Evolutionary conservation across 1,140 invertebrate genomes (phyloP).

Genomic region (Hylyphantes graminicola): DNA sequence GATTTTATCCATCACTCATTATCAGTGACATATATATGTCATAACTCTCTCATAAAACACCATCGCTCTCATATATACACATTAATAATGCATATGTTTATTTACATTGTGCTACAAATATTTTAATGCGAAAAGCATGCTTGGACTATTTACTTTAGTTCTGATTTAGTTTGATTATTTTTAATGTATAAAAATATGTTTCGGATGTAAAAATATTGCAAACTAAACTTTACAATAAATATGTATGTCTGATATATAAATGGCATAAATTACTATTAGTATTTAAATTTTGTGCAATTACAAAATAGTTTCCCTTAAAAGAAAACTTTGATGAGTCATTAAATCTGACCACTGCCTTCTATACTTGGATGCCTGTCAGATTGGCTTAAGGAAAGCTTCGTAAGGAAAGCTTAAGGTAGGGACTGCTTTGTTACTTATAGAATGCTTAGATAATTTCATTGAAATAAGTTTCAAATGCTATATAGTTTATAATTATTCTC

Average conservation of each 20-base stretch:
- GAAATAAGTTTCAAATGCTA: too few species aligned
- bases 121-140: slow-evolving; percentile 31
- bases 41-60: slow-evolving; percentile 10
- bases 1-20: slow-evolving; percentile 53
- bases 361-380: too few species aligned
- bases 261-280: not conserved
- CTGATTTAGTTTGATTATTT: not conserved
- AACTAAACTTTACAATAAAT: slow-evolving; percentile 10
- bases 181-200: slow-evolving; percentile 39
- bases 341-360: too few species aligned
- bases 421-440: too few species aligned
- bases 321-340: not conserved
- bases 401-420: too few species aligned
- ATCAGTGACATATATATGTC: slow-evolving; percentile 55
- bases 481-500: too few species aligned
- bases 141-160: slow-evolving; percentile 31
- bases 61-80: slow-evolving; percentile 52
- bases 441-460: too few species aligned
- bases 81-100: slow-evolving; percentile 53
- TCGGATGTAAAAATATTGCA: slow-evolving; percentile 9
- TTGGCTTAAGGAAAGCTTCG: too few species aligned
- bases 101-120: slow-evolving; percentile 56
- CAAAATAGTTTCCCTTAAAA: not conserved
- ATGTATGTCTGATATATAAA: too few species aligned
- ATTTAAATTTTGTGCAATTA: not conserved